These are phyloP conservation scores for Melitaea athalia DNA, from an alignment of 2,888 invertebrate species.

Conservation along the genomic window DNA sequence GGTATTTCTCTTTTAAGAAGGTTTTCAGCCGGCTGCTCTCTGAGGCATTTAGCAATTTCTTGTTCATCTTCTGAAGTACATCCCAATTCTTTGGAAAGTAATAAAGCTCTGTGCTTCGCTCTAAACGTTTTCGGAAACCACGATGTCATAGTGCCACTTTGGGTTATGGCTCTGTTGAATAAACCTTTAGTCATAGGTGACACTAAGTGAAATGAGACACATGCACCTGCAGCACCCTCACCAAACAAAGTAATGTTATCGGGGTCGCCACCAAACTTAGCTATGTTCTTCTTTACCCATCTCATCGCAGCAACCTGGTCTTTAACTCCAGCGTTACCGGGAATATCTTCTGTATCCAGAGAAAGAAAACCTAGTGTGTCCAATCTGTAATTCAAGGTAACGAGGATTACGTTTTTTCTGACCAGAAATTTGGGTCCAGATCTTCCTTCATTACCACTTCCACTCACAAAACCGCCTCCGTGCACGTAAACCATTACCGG, in stretches of 20 bases:
- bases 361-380: conserved; percentile 66
- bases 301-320: conserved; percentile 70
- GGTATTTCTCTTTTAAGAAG: background rate
- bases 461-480: conserved; percentile 49
- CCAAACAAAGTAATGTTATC: conserved; percentile 71
- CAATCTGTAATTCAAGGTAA: conserved; percentile 70
- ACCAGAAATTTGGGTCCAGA: conserved; percentile 69
- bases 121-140: background rate
- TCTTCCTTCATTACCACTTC: conserved; percentile 54
- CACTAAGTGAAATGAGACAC: conserved; percentile 60
- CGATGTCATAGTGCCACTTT: conserved; percentile 82
- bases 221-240: conserved; percentile 66
- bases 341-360: conserved; percentile 64
- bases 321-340: conserved; percentile 75
- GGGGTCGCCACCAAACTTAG: conserved; percentile 44
- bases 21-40: background rate
- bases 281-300: conserved; percentile 69
- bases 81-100: conserved; percentile 39
- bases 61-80: conserved; percentile 54
- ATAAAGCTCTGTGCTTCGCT: background rate
- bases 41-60: conserved; percentile 51
- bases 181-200: conserved; percentile 67
- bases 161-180: conserved; percentile 64
- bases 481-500: conserved; percentile 53
- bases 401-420: conserved; percentile 60